phyloP scores from a whole-genome alignment of 2,797 vertebrate genomes.

The Bradypodion pumilum region DNA sequence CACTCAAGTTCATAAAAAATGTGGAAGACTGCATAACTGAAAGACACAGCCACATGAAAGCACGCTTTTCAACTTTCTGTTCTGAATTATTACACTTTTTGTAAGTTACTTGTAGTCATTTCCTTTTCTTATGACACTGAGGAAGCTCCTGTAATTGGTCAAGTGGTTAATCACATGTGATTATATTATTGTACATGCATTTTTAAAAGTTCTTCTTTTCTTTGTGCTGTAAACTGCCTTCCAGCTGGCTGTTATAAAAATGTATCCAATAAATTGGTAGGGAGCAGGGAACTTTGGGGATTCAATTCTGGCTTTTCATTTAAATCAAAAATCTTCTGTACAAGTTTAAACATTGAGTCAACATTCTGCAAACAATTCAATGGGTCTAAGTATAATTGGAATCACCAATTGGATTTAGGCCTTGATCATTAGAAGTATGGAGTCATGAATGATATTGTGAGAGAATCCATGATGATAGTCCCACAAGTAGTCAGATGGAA shows the following conservation, averaged over 20 bases:
- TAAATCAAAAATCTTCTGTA: neutral
- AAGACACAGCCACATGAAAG: neutral
- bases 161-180: neutral
- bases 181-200: too few relatives aligned
- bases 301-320: neutral
- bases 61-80: neutral
- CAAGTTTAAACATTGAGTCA: neutral
- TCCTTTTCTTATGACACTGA: neutral
- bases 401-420: too few relatives aligned
- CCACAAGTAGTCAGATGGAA: neutral
- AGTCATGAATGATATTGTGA: neutral
- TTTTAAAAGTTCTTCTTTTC: too few relatives aligned
- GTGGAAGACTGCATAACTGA: neutral
- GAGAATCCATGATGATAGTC: neutral
- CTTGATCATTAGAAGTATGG: slow-evolving; percentile 3
- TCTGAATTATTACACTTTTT: neutral
- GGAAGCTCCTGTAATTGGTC: neutral
- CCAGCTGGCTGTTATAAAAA: too few relatives aligned
- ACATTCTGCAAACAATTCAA: too few relatives aligned
- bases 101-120: neutral
- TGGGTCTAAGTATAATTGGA: too few relatives aligned
- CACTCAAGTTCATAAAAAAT: neutral
- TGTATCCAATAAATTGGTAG: too few relatives aligned
- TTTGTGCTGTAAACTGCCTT: too few relatives aligned
- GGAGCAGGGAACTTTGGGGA: neutral